Evolutionary conservation across 92 coral and sea anemone species (phyloP).

Genomic region (Palythoa grandis): DNA sequence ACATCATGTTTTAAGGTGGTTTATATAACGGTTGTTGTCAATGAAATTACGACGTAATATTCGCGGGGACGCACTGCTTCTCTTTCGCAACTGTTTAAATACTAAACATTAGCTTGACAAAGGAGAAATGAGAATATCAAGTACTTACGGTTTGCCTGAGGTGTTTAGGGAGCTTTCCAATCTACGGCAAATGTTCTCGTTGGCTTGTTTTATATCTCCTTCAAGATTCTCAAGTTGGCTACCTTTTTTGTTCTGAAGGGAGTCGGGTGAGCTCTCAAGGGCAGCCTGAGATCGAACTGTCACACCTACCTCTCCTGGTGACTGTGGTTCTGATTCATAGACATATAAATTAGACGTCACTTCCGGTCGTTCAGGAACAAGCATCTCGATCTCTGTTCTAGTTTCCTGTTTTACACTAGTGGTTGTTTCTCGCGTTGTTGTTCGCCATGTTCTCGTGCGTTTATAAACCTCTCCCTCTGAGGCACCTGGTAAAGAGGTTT

Average conservation of each 20-base stretch:
- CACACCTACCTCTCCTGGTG: constrained; percentile 62
- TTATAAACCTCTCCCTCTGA: constrained; percentile 69
- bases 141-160: constrained; percentile 69
- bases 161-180: constrained; percentile 85
- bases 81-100: too few species aligned
- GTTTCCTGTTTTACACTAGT: constrained; percentile 95
- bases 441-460: constrained; percentile 90
- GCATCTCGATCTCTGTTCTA: constrained; percentile 92
- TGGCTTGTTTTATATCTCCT: constrained; percentile 85
- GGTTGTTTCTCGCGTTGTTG: constrained; percentile 95
- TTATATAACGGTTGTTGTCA: too few species aligned
- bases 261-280: constrained; percentile 73
- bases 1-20: too few species aligned
- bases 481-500: constrained; percentile 70
- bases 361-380: constrained; percentile 80
- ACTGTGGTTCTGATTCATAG: constrained; percentile 59
- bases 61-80: too few species aligned
- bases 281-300: constrained; percentile 77
- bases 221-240: constrained; percentile 61
- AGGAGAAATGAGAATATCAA: too few species aligned
- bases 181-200: constrained; percentile 84
- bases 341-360: constrained; percentile 76
- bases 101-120: too few species aligned
- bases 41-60: too few species aligned
- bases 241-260: constrained; percentile 61